Conservation (phyloP, 2,888 invertebrate genomes). For the Drosophila villosipedis region DNA sequence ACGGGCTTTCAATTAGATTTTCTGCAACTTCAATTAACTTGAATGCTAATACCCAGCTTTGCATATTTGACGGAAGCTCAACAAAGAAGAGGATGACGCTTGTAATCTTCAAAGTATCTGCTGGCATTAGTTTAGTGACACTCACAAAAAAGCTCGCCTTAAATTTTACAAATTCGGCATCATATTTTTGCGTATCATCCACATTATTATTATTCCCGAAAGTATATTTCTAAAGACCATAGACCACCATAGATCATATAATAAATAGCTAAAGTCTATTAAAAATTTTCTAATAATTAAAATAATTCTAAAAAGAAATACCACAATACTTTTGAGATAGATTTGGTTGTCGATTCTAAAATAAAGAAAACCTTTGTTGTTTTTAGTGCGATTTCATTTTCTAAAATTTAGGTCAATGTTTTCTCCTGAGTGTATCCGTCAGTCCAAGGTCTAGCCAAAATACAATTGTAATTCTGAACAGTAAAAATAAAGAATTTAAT, state of each 20-base stretch:
- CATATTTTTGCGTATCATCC: neutral
- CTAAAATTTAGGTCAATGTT: neutral
- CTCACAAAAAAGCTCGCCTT: neutral
- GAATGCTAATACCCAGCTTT: constrained; percentile 40
- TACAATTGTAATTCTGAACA: neutral
- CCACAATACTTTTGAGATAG: neutral
- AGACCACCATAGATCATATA: too few species aligned
- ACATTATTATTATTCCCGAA: neutral
- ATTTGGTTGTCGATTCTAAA: neutral
- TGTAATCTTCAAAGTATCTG: neutral
- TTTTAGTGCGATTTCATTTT: neutral
- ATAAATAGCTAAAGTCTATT: neutral
- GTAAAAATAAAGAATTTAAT: neutral
- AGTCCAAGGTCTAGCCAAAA: neutral
- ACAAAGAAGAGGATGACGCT: constrained; percentile 3
- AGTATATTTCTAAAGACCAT: neutral
- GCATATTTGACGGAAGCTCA: constrained; percentile 21
- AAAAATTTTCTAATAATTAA: neutral
- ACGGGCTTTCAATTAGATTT: constrained; percentile 53
- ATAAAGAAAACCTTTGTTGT: neutral
- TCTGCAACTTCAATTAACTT: constrained; percentile 46
- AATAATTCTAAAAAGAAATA: neutral
- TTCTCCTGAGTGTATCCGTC: neutral
- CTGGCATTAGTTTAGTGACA: neutral
- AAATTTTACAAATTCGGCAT: neutral